Evolutionary conservation across 2,888 invertebrate genomes (phyloP), one percentile per base, ranked within the genome.

Genomic region (Nycteola revayana): DNA sequence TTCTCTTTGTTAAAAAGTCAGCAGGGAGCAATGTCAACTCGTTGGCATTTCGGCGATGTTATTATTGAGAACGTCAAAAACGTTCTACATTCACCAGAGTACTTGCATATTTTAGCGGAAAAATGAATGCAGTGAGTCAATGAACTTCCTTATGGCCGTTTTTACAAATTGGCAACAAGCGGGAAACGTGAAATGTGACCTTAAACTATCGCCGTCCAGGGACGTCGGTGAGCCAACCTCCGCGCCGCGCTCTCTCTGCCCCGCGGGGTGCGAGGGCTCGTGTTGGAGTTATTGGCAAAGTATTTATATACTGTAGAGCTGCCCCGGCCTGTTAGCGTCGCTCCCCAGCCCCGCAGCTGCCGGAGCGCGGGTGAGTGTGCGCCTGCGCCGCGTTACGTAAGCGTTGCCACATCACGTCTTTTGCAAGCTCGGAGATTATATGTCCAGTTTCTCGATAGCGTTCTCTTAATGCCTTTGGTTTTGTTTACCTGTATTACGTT

Each of bases 181-280:
- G 45, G 42, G 35, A 42, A 45, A 46, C 14, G 27, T 35, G 21
- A 20, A 35, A 35, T 11, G 17, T 39, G 55, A 39, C 50, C 55
- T 44, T 39, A 28, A 10, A 10, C 7, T 21, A 14, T 14, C 14
- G 14, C 14, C 2, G 14, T 5, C 14, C 3, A 14, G 14, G 14
- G 14, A 3, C n/a, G n/a, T 14, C 5, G 14, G 14, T 14, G 14
- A 3, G 14, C 3, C 14, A 14, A 14, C 14, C 5, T 5, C 3
- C 3, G 3, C 3, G 14, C 14, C 5, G 14, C 14, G 5, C 14
- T 14, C 5, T 14, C 14, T 2, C 14, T 14, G 5, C 14, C 3
- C 14, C 3, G 2, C 14, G 2, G 3, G 14, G 3, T 3, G 14
- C 14, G 5, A 3, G 14, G 5, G 14, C 14, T 14, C 14, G n/a